A percentile compares a stretch with the other conserved stretches of the same genome.
These are phyloP conservation scores for Malurus melanocephalus DNA, from an alignment of 2,113 vertebrate genomes.

Conservation along the genomic window DNA sequence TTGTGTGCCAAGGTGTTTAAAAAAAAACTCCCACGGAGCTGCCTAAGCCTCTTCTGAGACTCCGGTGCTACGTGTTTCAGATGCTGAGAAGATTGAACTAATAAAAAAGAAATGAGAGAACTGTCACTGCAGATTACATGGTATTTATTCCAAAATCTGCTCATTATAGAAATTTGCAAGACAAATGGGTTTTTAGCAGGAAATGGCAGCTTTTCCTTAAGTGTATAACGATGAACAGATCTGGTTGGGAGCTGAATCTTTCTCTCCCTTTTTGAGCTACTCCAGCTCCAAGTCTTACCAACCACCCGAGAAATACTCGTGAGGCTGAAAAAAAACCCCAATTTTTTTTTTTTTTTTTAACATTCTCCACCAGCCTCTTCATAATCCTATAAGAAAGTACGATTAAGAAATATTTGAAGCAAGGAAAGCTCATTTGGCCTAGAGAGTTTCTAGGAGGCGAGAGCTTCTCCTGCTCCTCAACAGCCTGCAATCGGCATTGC, in stretches of 20 bases:
- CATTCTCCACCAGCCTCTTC: slow-evolving; percentile 51
- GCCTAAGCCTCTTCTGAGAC: slow-evolving; percentile 63
- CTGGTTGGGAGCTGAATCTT: background rate
- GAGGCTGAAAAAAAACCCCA: background rate
- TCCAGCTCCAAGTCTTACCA: slow-evolving; percentile 49
- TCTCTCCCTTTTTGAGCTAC: slow-evolving; percentile 15
- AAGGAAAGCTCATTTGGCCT: slow-evolving; percentile 59
- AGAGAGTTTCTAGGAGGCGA: background rate
- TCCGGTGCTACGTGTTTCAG: slow-evolving; percentile 65
- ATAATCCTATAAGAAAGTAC: slow-evolving; percentile 69
- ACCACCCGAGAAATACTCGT: slow-evolving; percentile 30
- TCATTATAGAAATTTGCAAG: slow-evolving; percentile 77
- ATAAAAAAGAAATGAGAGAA: slow-evolving; percentile 79
- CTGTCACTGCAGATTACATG: slow-evolving; percentile 74
- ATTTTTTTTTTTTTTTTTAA: background rate
- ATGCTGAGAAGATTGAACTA: slow-evolving; percentile 74
- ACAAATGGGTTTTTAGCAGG: slow-evolving; percentile 73
- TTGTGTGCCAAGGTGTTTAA: slow-evolving; percentile 56
- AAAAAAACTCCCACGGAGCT: slow-evolving; percentile 39
- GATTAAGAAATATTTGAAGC: slow-evolving; percentile 67
- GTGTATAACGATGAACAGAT: slow-evolving; percentile 43
- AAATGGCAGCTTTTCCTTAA: slow-evolving; percentile 68
- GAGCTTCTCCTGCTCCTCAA: slow-evolving; percentile 13
- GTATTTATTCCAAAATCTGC: slow-evolving; percentile 78
- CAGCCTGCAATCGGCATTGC: background rate